Conservation (phyloP, 2,888 invertebrate genomes). For the Caenorhabditis zanzibari region DNA sequence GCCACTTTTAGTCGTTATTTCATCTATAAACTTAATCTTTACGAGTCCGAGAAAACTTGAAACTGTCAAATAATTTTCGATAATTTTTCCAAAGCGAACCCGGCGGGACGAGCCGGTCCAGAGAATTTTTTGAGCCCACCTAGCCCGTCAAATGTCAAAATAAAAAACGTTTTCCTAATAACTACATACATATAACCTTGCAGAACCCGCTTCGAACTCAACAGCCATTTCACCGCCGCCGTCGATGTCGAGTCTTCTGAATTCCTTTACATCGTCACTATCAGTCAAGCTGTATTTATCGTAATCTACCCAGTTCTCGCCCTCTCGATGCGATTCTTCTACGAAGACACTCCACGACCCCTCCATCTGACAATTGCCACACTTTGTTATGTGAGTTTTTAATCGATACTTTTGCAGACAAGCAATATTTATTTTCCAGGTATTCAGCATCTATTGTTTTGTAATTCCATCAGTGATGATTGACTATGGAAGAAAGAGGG, state of each 20-base stretch:
- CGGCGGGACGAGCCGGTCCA: too few species aligned
- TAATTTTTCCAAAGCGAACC: too few species aligned
- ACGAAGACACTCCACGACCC: constrained; percentile 26
- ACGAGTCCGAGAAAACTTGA: too few species aligned
- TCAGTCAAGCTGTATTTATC: constrained; percentile 44
- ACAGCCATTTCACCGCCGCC: constrained; percentile 50
- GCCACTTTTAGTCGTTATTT: too few species aligned
- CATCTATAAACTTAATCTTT: too few species aligned
- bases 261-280: constrained; percentile 37
- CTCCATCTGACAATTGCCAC: constrained; percentile 39
- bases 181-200: too few species aligned
- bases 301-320: constrained; percentile 42
- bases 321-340: constrained; percentile 38
- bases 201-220: constrained; percentile 55
- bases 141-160: too few species aligned
- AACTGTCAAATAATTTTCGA: too few species aligned
- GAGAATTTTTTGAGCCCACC: too few species aligned
- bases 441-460: constrained; percentile 46
- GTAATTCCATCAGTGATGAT: constrained; percentile 47
- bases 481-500: constrained; percentile 12
- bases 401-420: too few species aligned
- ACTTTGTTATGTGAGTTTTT: constrained; percentile 39
- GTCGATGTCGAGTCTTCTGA: constrained; percentile 59
- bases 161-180: too few species aligned
- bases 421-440: constrained; percentile 43